Evolutionary conservation across 2,113 vertebrate species (phyloP).

Genomic region (Athene noctua): DNA sequence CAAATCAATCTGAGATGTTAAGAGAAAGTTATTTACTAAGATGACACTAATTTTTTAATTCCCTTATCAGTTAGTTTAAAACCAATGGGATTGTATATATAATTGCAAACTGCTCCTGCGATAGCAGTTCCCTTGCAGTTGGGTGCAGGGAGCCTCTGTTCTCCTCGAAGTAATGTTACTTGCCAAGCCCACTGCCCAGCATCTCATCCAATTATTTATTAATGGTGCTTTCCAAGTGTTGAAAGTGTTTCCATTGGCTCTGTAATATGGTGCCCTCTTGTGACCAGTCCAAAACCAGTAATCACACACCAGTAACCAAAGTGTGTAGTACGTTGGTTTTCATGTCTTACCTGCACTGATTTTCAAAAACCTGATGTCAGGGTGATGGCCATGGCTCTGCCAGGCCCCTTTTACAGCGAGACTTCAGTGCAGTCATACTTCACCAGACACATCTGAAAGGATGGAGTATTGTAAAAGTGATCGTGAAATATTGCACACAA

Average conservation of each 20-base stretch:
- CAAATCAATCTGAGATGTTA: not conserved
- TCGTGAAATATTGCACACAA: not conserved
- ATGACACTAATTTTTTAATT: not conserved
- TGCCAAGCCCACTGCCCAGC: not conserved
- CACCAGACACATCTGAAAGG: not conserved
- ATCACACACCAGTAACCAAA: fast-evolving
- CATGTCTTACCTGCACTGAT: not conserved
- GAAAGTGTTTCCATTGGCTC: not conserved
- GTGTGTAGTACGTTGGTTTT: not conserved
- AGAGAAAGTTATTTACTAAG: not conserved
- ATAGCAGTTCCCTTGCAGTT: not conserved
- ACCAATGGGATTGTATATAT: fast-evolving
- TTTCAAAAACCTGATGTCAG: not conserved
- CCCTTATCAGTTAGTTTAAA: not conserved
- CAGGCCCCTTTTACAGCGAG: not conserved
- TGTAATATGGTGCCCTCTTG: slow-evolving; percentile 61
- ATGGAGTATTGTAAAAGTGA: not conserved
- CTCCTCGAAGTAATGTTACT: not conserved
- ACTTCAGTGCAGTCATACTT: not conserved
- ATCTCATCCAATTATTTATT: not conserved
- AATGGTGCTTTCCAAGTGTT: not conserved
- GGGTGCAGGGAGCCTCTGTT: not conserved
- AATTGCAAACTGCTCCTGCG: not conserved
- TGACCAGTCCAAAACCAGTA: not conserved
- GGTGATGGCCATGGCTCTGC: not conserved